Conservation (phyloP, 2,888 invertebrate species). For the Polia nebulosa region DNA sequence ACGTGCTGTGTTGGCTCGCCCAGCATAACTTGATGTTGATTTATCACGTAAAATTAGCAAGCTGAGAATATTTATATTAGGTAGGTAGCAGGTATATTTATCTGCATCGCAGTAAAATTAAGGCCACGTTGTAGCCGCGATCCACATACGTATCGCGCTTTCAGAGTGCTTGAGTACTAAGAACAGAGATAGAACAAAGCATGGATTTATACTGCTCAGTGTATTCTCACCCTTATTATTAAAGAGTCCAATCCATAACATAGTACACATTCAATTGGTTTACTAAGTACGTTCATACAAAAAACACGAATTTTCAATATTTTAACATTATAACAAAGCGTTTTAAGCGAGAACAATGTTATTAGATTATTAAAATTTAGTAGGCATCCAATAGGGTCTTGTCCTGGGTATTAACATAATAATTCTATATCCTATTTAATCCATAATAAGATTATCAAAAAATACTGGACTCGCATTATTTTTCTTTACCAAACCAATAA, state of each 20-base stretch:
- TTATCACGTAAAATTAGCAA: not conserved
- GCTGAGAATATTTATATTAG: conserved; percentile 6
- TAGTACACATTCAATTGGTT: conserved; percentile 27
- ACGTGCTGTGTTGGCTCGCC: not conserved
- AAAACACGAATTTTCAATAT: conserved; percentile 8
- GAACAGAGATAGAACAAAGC: conserved; percentile 17
- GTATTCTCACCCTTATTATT: conserved; percentile 29
- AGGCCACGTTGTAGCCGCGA: conserved; percentile 14
- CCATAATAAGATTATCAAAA: too few relatives aligned
- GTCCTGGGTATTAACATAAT: too few relatives aligned
- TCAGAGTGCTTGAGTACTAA: conserved; percentile 9
- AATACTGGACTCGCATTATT: too few relatives aligned
- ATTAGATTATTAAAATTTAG: conserved; percentile 28
- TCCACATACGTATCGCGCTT: not conserved
- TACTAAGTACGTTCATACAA: conserved; percentile 33
- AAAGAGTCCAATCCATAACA: conserved; percentile 9
- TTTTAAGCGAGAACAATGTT: conserved; percentile 28
- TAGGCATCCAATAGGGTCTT: too few relatives aligned
- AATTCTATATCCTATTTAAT: too few relatives aligned
- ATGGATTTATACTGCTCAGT: conserved; percentile 14
- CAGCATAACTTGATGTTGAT: not conserved
- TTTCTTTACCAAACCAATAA: too few relatives aligned
- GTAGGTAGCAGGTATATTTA: conserved; percentile 5
- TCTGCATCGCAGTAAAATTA: conserved; percentile 24
- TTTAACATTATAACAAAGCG: conserved; percentile 22